These are phyloP conservation scores for Lutraria rhynchaena DNA, from an alignment of 1,140 invertebrate genomes.

Conservation along the genomic window DNA sequence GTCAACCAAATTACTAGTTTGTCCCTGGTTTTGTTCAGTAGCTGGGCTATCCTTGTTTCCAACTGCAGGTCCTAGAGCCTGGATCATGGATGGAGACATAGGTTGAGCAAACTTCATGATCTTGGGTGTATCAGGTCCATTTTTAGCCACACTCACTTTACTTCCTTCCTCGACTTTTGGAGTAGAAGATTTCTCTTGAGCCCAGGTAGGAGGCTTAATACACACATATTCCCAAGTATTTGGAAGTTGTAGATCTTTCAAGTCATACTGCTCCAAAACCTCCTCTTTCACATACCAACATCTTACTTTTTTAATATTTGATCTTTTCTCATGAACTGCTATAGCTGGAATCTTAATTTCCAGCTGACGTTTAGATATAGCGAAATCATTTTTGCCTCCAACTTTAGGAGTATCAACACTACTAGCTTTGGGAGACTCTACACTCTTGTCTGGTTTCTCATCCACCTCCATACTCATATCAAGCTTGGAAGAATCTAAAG, in stretches of 20 bases:
- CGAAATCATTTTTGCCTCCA: constrained; percentile 42
- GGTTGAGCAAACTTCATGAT: constrained; percentile 68
- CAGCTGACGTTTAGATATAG: constrained; percentile 79
- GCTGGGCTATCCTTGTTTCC: not conserved
- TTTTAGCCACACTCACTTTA: not conserved
- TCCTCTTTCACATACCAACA: constrained; percentile 88
- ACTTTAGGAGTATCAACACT: constrained; percentile 25
- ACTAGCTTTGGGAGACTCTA: not conserved
- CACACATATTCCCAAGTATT: constrained; percentile 65
- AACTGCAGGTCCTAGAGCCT: constrained; percentile 38
- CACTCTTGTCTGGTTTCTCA: constrained; percentile 41
- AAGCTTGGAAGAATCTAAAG: not conserved
- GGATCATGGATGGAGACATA: constrained; percentile 67
- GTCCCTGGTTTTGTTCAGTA: not conserved
- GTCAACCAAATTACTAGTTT: not conserved
- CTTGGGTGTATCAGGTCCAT: constrained; percentile 57
- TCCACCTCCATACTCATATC: constrained; percentile 63
- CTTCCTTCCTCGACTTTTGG: constrained; percentile 56
- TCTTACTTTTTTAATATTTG: constrained; percentile 78
- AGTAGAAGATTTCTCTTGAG: constrained; percentile 54
- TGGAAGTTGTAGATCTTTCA: constrained; percentile 82
- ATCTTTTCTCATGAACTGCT: constrained; percentile 84
- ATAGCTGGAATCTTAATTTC: constrained; percentile 82
- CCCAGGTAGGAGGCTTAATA: constrained; percentile 26
- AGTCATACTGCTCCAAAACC: constrained; percentile 84